phyloP scores from a whole-genome alignment of 2,888 invertebrate species.

The Brachynemurus nebulosus region DNA sequence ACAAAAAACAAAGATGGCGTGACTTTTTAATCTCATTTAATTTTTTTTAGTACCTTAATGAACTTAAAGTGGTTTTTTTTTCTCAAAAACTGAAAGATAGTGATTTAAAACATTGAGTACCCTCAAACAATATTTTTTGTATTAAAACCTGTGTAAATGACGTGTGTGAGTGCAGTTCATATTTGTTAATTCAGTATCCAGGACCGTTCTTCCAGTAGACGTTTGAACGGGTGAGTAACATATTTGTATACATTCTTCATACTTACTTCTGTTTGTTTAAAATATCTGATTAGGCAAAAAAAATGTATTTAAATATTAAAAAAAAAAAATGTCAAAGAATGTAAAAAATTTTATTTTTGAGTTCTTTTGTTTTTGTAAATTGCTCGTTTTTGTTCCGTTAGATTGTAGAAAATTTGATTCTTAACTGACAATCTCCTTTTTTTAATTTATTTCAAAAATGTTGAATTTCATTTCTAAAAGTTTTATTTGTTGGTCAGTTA shows the following conservation, averaged over 20 bases:
- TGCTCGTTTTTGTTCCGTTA: neutral
- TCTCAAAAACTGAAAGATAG: too few species aligned
- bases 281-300: neutral
- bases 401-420: neutral
- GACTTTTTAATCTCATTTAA: too few species aligned
- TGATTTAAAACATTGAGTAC: too few species aligned
- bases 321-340: neutral
- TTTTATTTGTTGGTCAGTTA: neutral
- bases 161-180: constrained; percentile 3
- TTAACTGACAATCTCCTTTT: neutral
- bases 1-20: too few species aligned
- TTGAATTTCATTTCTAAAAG: neutral
- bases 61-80: too few species aligned
- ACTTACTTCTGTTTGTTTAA: neutral
- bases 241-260: too few species aligned
- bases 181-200: constrained; percentile 5
- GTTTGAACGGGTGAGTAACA: constrained; percentile 7
- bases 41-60: too few species aligned
- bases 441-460: neutral
- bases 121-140: constrained; percentile 3
- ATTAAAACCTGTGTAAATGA: neutral
- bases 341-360: neutral
- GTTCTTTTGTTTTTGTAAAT: neutral
- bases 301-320: too few species aligned
- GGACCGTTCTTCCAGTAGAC: constrained; percentile 6